These are phyloP conservation scores for Cryptomyrus ogoouensis DNA, from an alignment of 2,113 vertebrate genomes.

Conservation along the genomic window DNA sequence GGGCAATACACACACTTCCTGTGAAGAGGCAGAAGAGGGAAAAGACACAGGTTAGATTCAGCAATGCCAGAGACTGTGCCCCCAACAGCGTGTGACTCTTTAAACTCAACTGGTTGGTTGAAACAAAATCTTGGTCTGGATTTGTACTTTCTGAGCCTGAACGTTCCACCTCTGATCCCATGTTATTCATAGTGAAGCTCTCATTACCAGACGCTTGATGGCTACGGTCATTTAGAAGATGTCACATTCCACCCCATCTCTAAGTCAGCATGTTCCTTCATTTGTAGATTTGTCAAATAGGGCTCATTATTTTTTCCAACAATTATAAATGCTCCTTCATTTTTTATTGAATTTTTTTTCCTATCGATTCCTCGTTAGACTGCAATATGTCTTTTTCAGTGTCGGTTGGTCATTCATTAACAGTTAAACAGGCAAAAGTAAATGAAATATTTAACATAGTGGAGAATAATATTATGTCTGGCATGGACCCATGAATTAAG, in stretches of 20 bases:
- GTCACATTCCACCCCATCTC: neutral
- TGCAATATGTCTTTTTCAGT: neutral
- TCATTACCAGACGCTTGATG: neutral
- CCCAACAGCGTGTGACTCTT: too few relatives aligned
- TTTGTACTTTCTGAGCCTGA: neutral
- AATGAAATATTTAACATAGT: neutral
- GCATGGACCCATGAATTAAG: neutral
- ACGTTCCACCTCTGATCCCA: neutral
- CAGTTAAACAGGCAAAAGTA: constrained; percentile 7
- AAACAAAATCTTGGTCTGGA: neutral
- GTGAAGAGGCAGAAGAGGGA: constrained; percentile 30
- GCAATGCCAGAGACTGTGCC: neutral
- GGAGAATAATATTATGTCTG: neutral
- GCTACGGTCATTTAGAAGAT: neutral
- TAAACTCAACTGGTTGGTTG: neutral
- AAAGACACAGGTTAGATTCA: neutral
- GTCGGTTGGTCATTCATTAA: neutral
- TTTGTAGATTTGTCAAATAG: constrained; percentile 4
- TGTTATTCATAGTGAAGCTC: neutral
- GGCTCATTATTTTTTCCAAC: neutral
- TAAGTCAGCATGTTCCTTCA: neutral
- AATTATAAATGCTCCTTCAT: neutral
- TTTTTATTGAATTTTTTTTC: neutral
- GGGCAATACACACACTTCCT: constrained; percentile 87
- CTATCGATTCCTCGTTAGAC: neutral